Evolutionary conservation across 1,140 invertebrate genomes (phyloP).

Genomic region (Drosophila murphyi): DNA sequence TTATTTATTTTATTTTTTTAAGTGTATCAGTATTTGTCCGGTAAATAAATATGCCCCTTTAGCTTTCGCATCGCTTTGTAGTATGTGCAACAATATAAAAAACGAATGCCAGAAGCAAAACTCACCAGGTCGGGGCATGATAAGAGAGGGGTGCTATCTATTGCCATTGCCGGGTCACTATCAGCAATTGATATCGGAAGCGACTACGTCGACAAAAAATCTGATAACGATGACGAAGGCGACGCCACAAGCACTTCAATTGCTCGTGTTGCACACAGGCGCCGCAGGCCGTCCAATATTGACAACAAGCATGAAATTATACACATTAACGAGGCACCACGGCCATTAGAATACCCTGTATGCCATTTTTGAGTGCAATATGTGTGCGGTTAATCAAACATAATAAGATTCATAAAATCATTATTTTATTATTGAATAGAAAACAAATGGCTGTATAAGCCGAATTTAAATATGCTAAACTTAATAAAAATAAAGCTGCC

Average conservation of each 20-base stretch:
- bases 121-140: slow-evolving; percentile 1
- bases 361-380: not conserved
- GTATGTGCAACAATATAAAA: slow-evolving; percentile 10
- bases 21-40: slow-evolving; percentile 2
- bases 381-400: too few species aligned
- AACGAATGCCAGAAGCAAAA: not conserved
- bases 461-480: too few species aligned
- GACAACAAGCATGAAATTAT: not conserved
- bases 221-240: slow-evolving; percentile 34
- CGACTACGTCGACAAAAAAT: slow-evolving; percentile 36
- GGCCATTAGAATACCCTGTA: slow-evolving; percentile 8
- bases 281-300: slow-evolving; percentile 37
- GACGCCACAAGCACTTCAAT: not conserved
- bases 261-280: slow-evolving; percentile 30
- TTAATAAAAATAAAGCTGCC: too few species aligned
- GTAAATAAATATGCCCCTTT: not conserved
- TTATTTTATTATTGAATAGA: not conserved
- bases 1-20: not conserved
- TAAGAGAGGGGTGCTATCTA: slow-evolving; percentile 1
- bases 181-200: slow-evolving; percentile 58
- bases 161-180: slow-evolving; percentile 29
- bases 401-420: not conserved
- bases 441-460: too few species aligned
- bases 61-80: slow-evolving; percentile 13
- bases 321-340: not conserved